Evolutionary conservation across 2,797 vertebrate genomes (phyloP).

Genomic region (Pseudotriccus pelzelni): DNA sequence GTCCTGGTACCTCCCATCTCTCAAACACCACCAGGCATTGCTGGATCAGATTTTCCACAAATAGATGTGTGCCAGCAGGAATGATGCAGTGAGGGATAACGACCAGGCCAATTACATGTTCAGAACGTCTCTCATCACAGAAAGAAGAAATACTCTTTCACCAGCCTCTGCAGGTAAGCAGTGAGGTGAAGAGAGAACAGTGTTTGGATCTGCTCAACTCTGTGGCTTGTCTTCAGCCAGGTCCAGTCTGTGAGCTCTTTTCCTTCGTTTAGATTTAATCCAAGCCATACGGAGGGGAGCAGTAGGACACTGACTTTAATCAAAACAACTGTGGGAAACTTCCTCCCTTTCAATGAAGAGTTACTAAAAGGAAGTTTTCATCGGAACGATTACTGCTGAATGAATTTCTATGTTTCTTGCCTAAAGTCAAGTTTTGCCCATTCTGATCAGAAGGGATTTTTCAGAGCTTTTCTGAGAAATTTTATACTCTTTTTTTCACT

Average conservation of each 20-base stretch:
- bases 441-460: neutral
- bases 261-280: neutral
- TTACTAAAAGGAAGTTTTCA: neutral
- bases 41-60: neutral
- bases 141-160: neutral
- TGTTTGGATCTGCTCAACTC: neutral
- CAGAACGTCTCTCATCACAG: neutral
- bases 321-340: neutral
- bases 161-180: neutral
- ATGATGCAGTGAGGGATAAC: accelerated
- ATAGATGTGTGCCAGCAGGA: neutral
- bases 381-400: neutral
- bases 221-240: neutral
- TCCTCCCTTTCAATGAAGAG: neutral
- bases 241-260: neutral
- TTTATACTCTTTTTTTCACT: neutral
- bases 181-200: neutral
- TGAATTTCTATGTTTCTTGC: neutral
- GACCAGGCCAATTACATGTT: neutral
- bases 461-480: neutral
- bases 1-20: neutral
- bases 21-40: neutral
- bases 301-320: neutral
- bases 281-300: accelerated
- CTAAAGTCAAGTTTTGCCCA: neutral